These are phyloP conservation scores for Pyrrhosoma nymphula DNA, from an alignment of 2,888 invertebrate genomes.

Conservation along the genomic window DNA sequence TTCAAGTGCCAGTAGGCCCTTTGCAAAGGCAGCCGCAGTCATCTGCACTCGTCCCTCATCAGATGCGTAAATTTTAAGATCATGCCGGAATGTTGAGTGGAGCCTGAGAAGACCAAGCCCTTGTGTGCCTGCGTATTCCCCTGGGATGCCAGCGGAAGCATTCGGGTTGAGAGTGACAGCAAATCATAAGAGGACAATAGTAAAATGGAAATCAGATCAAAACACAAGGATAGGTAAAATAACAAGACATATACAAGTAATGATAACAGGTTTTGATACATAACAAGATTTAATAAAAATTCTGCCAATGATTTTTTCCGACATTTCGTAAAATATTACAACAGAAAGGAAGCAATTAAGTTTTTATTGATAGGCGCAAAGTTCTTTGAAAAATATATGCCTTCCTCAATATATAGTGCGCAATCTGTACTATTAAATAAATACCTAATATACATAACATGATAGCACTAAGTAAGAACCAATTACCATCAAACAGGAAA, in stretches of 20 bases:
- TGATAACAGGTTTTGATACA: neutral
- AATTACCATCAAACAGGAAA: no score
- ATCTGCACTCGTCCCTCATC: constrained; percentile 99
- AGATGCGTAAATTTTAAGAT: constrained; percentile 99
- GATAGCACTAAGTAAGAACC: no score
- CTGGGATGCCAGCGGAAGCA: constrained; percentile 73
- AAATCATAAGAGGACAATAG: constrained; percentile 27
- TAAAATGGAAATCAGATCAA: constrained; percentile 53
- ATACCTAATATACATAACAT: no score
- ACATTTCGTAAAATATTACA: no score
- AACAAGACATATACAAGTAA: neutral
- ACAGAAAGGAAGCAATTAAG: neutral
- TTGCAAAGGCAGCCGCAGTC: constrained; percentile 99
- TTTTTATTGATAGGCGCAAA: neutral
- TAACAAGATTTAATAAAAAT: neutral
- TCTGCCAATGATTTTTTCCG: no score
- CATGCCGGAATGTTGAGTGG: constrained; percentile 99
- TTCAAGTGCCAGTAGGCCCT: constrained; percentile 97
- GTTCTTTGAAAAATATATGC: no score
- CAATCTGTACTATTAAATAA: no score
- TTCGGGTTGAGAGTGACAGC: constrained; percentile 20
- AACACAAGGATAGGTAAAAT: neutral
- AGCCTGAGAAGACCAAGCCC: constrained; percentile 96
- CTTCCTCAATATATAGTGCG: no score
- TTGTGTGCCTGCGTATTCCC: constrained; percentile 94